Base-by-base conservation (phyloP, 2,113 vertebrate genomes). In the Lonchura striata region DNA sequence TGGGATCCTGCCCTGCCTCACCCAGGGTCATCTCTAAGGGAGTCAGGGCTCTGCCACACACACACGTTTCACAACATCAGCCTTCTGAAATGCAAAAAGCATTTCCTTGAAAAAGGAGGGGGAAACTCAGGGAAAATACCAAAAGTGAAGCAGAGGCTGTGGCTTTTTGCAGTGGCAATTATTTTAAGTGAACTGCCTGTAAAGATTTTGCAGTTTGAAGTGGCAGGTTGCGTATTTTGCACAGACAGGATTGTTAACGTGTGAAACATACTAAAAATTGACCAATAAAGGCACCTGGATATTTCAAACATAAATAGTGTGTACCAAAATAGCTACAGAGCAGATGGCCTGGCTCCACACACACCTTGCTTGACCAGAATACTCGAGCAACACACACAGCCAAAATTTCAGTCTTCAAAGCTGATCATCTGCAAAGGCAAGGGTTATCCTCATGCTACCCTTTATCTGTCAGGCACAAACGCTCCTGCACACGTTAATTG, bases 311-410 rank as follows among this genome's bases (percentile, higher is more conserved):
- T 66, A 80, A 95, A 94, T 61, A 93, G 79, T 2, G 7, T 24
- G 39, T 54, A 33, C 75, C 42, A 59, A 88, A 96, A 96, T 96
- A 96, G 94, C 60, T 46, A 19, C 54, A 37, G 88, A 94, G 82
- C 96, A 97, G 95, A 95, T 97, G 96, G 95, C 76, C 92, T 85
- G 50, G 57, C 92, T 92, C 86, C 86, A 70, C 23, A 49, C 86
- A 63, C 88, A 90, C 96, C 86, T 97, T 88, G 92, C 92, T 94
- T 94, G 96, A 95, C 95, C 94, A 80, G 85, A 94, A 94, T 53
- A 83, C 72, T 54, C 4, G 0, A 75, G 53, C 65, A 78, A 56
- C 35, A 39, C 37, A 0, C 19, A 18, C 14, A 88, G 86, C 90
- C 90, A 91, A 93, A 94, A 93, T 70, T 64, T 92, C 41, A 22